Percentiles rank a stretch among this genome's conserved stretches.
Conservation (phyloP, 2,113 vertebrate genomes). For the Rhinopomastus cyanomelas region DNA sequence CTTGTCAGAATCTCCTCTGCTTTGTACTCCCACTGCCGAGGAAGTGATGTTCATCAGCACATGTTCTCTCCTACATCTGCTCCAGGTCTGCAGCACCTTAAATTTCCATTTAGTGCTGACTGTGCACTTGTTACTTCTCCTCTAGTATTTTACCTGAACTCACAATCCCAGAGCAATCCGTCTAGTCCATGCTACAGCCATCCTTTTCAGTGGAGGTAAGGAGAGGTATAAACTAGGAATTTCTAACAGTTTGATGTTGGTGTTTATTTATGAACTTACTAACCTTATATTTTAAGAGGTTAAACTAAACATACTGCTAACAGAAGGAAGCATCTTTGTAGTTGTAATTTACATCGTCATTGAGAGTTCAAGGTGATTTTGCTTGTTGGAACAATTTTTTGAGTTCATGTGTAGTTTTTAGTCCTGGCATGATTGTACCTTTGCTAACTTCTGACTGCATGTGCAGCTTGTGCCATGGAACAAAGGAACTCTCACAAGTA, state of each 20-base stretch:
- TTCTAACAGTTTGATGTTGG: slow-evolving; percentile 22
- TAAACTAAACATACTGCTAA: not conserved
- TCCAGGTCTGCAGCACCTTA: slow-evolving; percentile 77
- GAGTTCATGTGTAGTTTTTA: not conserved
- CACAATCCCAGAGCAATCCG: slow-evolving; percentile 76
- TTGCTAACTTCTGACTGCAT: not conserved
- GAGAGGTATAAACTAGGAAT: slow-evolving; percentile 8
- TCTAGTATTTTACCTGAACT: slow-evolving; percentile 79
- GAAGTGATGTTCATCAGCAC: slow-evolving; percentile 89
- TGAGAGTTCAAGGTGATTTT: not conserved
- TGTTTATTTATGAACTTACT: not conserved
- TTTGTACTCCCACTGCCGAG: slow-evolving; percentile 87
- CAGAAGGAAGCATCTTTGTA: not conserved
- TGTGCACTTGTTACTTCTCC: slow-evolving; percentile 83
- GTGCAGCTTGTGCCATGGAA: fast-evolving
- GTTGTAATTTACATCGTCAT: not conserved
- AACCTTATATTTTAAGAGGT: not conserved
- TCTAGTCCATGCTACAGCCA: slow-evolving; percentile 79
- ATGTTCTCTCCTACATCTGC: slow-evolving; percentile 84
- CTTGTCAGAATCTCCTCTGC: slow-evolving; percentile 92
- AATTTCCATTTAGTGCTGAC: slow-evolving; percentile 80
- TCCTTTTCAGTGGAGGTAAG: slow-evolving; percentile 96
- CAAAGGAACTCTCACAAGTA: not conserved
- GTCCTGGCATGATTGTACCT: not conserved
- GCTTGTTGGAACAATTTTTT: not conserved